Percentiles rank a stretch among this genome's conserved stretches.
Conservation (phyloP, 1,140 invertebrate genomes). For the Drosophila parabipectinata region DNA sequence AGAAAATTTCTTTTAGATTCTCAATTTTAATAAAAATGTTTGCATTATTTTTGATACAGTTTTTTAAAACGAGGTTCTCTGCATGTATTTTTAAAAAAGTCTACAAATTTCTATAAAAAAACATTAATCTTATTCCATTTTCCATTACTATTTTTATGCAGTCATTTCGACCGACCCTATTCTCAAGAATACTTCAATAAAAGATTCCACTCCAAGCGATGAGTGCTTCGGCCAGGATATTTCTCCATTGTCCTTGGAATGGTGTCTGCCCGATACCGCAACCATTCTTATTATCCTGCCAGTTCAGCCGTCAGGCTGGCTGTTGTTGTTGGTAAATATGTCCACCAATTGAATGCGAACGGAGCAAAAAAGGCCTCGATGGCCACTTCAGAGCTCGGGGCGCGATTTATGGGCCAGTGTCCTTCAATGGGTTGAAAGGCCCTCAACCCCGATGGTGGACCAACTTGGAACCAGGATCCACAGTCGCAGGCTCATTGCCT, state of each 20-base stretch:
- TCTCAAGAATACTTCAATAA: constrained; percentile 26
- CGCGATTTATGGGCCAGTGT: constrained; percentile 52
- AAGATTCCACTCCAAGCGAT: constrained; percentile 17
- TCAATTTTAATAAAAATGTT: too few relatives aligned
- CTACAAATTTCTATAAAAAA: too few relatives aligned
- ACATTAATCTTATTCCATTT: too few relatives aligned
- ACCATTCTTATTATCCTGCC: constrained; percentile 34
- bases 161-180: constrained; percentile 5
- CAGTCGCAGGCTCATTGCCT: constrained; percentile 5
- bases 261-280: constrained; percentile 19
- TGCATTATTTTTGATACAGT: too few relatives aligned
- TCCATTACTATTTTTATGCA: not conserved
- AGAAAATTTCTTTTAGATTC: too few relatives aligned
- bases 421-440: constrained; percentile 52
- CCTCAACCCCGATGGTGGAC: not conserved
- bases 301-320: constrained; percentile 15
- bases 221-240: constrained; percentile 10
- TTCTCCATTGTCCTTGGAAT: constrained; percentile 15
- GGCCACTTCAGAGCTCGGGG: constrained; percentile 32
- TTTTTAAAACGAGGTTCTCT: too few relatives aligned
- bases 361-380: constrained; percentile 28
- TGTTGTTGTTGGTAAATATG: constrained; percentile 47
- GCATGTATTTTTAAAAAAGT: too few relatives aligned
- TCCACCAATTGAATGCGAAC: constrained; percentile 47
- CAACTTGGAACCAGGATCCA: constrained; percentile 14